These are phyloP conservation scores for Tragelaphus scriptus DNA, from an alignment of 2,113 vertebrate genomes.

Conservation along the genomic window DNA sequence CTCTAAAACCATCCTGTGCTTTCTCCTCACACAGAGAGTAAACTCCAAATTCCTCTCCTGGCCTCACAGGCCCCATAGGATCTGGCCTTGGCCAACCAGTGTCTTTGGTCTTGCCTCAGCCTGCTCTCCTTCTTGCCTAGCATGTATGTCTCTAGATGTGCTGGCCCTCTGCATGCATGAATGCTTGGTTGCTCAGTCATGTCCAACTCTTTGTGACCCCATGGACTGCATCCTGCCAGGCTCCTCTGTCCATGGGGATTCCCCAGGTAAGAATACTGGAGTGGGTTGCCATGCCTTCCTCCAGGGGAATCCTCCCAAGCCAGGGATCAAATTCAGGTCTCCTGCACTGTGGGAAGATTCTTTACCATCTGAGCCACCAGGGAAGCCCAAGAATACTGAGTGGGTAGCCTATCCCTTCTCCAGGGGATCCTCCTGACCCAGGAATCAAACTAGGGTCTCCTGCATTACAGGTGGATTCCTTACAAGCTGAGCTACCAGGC, in stretches of 20 bases:
- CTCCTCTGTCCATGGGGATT: not conserved
- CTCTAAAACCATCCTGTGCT: not conserved
- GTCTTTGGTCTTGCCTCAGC: not conserved
- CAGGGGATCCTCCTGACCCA: not conserved
- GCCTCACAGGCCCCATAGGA: not conserved
- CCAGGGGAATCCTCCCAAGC: not conserved
- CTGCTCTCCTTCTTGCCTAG: not conserved
- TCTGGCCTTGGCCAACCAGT: not conserved
- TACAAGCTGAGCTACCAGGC: not conserved
- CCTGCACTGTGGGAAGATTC: not conserved
- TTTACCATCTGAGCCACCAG: not conserved
- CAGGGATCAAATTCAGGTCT: not conserved
- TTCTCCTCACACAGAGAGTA: not conserved
- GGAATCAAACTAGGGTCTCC: not conserved
- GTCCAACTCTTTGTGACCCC: not conserved
- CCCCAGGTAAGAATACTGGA: not conserved
- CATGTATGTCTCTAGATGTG: not conserved
- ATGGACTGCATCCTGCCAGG: not conserved
- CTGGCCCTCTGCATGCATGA: not conserved
- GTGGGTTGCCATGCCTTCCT: not conserved
- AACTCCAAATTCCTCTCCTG: not conserved
- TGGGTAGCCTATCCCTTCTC: not conserved
- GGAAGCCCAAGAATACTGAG: not conserved
- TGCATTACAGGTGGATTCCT: not conserved
- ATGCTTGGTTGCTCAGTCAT: not conserved